A percentile compares a stretch with the other conserved stretches of the same genome.
Conservation (phyloP, 1,140 invertebrate genomes). For the Drosophila funebris region DNA sequence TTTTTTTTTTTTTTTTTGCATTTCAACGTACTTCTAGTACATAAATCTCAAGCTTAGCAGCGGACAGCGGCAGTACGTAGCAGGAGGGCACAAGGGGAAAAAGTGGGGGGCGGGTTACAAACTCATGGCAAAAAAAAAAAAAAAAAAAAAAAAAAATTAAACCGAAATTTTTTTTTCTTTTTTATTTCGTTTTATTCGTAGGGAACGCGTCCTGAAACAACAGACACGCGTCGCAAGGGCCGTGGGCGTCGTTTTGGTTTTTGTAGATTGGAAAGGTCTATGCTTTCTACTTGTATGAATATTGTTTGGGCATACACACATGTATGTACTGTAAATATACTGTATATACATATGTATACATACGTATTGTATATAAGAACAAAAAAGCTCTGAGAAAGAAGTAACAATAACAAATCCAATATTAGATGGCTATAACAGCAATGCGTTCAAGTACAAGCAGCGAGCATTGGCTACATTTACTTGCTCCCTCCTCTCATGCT, state of each 20-base stretch:
- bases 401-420: constrained; percentile 79
- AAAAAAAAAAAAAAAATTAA: constrained; percentile 38
- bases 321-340: constrained; percentile 32
- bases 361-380: constrained; percentile 21
- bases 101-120: not conserved
- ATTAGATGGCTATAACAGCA: constrained; percentile 75
- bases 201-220: constrained; percentile 63
- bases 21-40: constrained; percentile 76
- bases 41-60: constrained; percentile 75
- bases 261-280: constrained; percentile 14
- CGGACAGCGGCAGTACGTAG: constrained; percentile 45
- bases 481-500: not conserved
- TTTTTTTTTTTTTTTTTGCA: constrained; percentile 51
- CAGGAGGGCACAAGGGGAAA: too few relatives aligned
- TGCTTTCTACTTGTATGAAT: constrained; percentile 60
- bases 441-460: constrained; percentile 52
- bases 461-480: constrained; percentile 2
- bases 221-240: constrained; percentile 54
- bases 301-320: constrained; percentile 59
- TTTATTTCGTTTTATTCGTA: not conserved
- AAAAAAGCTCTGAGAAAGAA: constrained; percentile 40
- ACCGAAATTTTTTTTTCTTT: constrained; percentile 17
- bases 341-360: constrained; percentile 9
- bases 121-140: constrained; percentile 11
- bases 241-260: constrained; percentile 37